Base-by-base conservation (phyloP, 2,113 vertebrate genomes). In the Australoheros scitulus region DNA sequence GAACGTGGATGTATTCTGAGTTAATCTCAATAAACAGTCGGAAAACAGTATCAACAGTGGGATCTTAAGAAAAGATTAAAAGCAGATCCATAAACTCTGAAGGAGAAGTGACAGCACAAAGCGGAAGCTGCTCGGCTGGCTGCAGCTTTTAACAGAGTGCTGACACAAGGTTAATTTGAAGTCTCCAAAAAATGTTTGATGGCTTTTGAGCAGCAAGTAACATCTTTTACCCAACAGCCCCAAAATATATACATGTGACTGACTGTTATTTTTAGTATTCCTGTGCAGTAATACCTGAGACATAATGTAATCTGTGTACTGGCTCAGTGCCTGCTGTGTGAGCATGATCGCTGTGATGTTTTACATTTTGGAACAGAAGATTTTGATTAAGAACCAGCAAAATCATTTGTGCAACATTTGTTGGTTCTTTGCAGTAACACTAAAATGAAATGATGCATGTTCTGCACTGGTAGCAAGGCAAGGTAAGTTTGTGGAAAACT, bases 11-110 rank as follows among this genome's bases (percentile, higher is more conserved):
- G 57, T 22, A 7, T 32, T 60, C 65, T 13, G 41, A 68, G 32
- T 86, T 59, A 64, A 84, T 47, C 55, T 56, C 56, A 52, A 43
- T 52, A 87, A 83, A 87, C 26, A 75, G 68, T 85, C 34, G 3
- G 22, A 38, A 78, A 65, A 22, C 20, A 17, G 17, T 41, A 32
- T 79, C 76, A 64, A 58, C 29, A 61, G 38, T 61, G 76, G 56
- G 76, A 83, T 86, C 34, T 70, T 24, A n/a, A 34, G 32, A 78
- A 63, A 22, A 61, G 22, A 83, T 56, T 11, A 34, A 82, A 61
- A 77, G 18, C 2, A 6, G 24, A 34, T 50, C 56, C 9, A 17
- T 55, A 74, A 85, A 76, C 47, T 24, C 26, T 20, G n/a, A 64
- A 36, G 24, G 9, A 52, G 17, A 56, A 26, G 6, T 29, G 18